Conservation (phyloP, 2,797 vertebrate species). For the Masticophis lateralis region DNA sequence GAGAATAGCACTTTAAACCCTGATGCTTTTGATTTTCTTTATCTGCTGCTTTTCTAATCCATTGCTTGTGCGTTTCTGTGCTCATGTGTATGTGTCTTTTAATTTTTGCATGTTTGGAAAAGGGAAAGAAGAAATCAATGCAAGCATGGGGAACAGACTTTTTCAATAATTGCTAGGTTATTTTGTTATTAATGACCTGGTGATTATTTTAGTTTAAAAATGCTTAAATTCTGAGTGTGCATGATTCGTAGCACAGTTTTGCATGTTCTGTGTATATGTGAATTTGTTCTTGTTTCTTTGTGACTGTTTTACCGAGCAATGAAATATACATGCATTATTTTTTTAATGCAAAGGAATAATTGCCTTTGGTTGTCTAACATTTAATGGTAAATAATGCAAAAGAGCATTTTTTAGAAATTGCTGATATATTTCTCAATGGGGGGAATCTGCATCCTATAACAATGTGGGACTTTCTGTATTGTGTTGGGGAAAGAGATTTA, state of each 20-base stretch:
- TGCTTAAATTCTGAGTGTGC: conserved; percentile 70
- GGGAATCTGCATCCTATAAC: conserved; percentile 55
- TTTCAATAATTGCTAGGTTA: conserved; percentile 70
- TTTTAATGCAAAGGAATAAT: conserved; percentile 48
- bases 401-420: conserved; percentile 45
- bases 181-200: conserved; percentile 63
- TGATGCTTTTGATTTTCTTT: conserved; percentile 66
- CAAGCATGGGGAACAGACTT: conserved; percentile 76
- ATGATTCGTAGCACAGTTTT: conserved; percentile 60
- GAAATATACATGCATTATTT: conserved; percentile 69
- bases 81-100: background rate
- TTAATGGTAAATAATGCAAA: conserved; percentile 51
- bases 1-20: conserved; percentile 67
- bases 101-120: conserved; percentile 66
- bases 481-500: conserved; percentile 13
- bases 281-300: conserved; percentile 54
- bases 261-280: conserved; percentile 36
- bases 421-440: conserved; percentile 41
- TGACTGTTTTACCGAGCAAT: conserved; percentile 61
- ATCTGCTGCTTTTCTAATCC: conserved; percentile 65
- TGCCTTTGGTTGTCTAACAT: conserved; percentile 61
- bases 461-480: conserved; percentile 43
- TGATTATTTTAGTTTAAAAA: conserved; percentile 65
- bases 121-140: conserved; percentile 55
- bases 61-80: conserved; percentile 29